phyloP scores from a whole-genome alignment of 2,797 vertebrate species.

The Gallinago stenura region DNA sequence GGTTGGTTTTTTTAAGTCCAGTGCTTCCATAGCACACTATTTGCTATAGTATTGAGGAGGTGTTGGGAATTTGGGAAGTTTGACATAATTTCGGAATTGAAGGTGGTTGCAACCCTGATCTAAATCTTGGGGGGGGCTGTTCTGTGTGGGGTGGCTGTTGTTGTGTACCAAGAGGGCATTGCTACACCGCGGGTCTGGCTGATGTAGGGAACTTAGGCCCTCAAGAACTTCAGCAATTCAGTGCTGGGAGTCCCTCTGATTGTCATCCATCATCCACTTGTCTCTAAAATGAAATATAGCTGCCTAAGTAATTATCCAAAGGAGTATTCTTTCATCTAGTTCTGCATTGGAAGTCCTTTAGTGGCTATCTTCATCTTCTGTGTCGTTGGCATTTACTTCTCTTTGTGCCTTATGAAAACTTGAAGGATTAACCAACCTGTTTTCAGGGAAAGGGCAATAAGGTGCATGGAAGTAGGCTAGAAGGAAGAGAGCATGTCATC shows the following conservation, averaged over 20 bases:
- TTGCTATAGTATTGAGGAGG: background rate
- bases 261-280: background rate
- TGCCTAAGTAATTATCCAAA: background rate
- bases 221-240: background rate
- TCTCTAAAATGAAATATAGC: background rate
- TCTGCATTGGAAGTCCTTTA: background rate
- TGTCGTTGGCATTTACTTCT: background rate
- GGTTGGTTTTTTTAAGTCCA: background rate
- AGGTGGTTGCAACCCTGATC: background rate
- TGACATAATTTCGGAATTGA: background rate
- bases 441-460: background rate
- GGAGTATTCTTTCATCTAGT: background rate
- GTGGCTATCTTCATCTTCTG: background rate
- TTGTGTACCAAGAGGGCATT: background rate
- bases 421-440: background rate
- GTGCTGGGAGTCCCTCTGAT: background rate
- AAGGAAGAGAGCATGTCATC: background rate
- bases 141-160: rapidly evolving
- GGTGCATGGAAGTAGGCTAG: background rate
- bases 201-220: background rate
- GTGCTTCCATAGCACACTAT: rapidly evolving
- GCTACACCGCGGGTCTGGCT: background rate
- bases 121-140: background rate
- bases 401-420: background rate
- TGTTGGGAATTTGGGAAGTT: background rate